Evolutionary conservation across 2,113 vertebrate genomes (phyloP), one percentile per base, ranked within the genome.

Genomic region (Salvelinus sp.): DNA sequence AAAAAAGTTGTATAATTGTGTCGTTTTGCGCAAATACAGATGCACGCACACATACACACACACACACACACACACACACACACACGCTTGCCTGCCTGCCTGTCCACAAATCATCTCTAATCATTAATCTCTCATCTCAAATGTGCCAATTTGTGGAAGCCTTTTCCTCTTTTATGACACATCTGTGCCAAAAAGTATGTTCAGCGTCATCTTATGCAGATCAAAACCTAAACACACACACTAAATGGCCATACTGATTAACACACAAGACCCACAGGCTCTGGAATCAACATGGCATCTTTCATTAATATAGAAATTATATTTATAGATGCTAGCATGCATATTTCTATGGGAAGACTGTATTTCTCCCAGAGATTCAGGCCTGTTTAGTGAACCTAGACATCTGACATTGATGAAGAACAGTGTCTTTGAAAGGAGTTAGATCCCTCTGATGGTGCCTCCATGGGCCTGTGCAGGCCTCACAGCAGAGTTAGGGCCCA

Each of bases 361-460:
- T 10, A 44, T 20, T 62, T 48, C 4, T 50, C 69, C n/a, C 69
- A 18, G n/a, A 18, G 18, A 44, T 20, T 10, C 33, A 69, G 9
- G 68, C 74, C 54, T 79, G 75, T 85, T 87, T 85, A 64, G 58
- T 83, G 28, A 71, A 69, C 70, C 66, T 22, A 6, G 69, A 72
- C 86, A 80, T 88, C 69, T 78, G 81, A 82, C 75, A 77, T 60
- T 65, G 33, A 75, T 82, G 54, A 62, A 9, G 16, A n/a, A 12
- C 7, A 30, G 3, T 27, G 50, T 73, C 69, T 83, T 80, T 86
- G 76, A 87, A 85, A 83, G 50, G 80, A 80, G 78, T 71, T 75
- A 77, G 84, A 73, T 76, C 47, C 77, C 20, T 10, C 13, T 60
- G 27, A 25, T n/a, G 3, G 60, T 3, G 20, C 33, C 50, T 27